These are phyloP conservation scores for Aleadryas rufinucha DNA, from an alignment of 2,113 vertebrate species.

Conservation along the genomic window DNA sequence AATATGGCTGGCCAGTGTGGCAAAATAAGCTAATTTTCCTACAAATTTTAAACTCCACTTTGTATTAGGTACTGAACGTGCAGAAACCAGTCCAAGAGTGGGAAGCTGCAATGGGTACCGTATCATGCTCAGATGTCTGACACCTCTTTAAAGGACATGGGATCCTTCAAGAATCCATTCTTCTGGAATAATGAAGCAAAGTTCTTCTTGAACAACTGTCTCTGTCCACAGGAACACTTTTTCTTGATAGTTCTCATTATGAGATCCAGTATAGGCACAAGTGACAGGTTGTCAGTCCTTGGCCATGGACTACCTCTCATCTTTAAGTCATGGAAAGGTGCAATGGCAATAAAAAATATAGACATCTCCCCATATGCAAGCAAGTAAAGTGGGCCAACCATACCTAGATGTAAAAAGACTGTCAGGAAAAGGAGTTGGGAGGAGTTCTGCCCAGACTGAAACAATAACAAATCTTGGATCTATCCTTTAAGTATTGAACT, in stretches of 20 bases:
- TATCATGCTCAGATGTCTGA: not conserved
- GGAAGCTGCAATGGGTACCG: fast-evolving
- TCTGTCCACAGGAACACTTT: not conserved
- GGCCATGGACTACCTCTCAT: not conserved
- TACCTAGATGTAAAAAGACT: not conserved
- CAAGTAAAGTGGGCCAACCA: not conserved
- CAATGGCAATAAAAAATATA: not conserved
- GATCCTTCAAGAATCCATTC: not conserved
- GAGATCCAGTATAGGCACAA: not conserved
- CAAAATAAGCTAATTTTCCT: not conserved
- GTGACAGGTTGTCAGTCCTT: not conserved
- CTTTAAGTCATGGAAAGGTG: not conserved
- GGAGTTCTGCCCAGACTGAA: not conserved
- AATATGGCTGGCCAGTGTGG: not conserved
- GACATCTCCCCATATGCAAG: not conserved
- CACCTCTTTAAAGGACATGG: not conserved
- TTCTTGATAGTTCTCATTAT: not conserved
- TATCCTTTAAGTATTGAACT: not conserved
- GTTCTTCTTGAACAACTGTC: not conserved
- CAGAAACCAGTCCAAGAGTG: not conserved
- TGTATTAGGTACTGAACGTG: not conserved
- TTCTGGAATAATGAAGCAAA: not conserved
- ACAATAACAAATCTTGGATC: not conserved
- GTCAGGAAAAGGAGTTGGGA: not conserved
- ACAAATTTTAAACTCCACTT: not conserved